Percentiles rank a stretch among this genome's conserved stretches.
These are phyloP conservation scores for Sigmodon hispidus DNA, from an alignment of 2,113 vertebrate species.

Conservation along the genomic window DNA sequence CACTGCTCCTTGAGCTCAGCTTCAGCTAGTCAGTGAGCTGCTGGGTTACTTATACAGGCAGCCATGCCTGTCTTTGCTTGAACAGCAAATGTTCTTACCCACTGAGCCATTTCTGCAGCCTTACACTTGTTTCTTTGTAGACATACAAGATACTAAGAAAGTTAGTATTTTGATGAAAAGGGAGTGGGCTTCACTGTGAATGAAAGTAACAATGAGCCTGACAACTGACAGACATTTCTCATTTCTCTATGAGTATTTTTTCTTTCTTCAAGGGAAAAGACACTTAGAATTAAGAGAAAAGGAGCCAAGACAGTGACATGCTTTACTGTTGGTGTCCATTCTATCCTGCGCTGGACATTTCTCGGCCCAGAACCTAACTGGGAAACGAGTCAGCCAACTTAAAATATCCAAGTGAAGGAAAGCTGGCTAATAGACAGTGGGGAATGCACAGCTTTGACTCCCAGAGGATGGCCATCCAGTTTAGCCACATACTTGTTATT, in stretches of 20 bases:
- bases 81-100: neutral
- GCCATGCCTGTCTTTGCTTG: neutral
- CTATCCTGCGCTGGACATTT: neutral
- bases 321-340: neutral
- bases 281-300: constrained; percentile 12
- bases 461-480: neutral
- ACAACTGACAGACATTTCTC: neutral
- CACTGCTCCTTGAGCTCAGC: neutral
- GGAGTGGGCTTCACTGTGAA: neutral
- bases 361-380: constrained; percentile 10
- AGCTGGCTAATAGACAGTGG: neutral
- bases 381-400: constrained; percentile 14
- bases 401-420: constrained; percentile 13
- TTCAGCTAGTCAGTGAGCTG: neutral
- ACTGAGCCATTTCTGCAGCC: neutral
- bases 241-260: constrained; percentile 18
- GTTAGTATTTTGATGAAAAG: constrained; percentile 14
- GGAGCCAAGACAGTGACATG: neutral
- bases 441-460: neutral
- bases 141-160: too few species aligned
- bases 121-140: neutral
- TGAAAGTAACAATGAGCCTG: constrained; percentile 46
- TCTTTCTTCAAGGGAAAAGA: constrained; percentile 52
- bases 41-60: neutral
- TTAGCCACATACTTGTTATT: neutral